Evolutionary conservation across 2,113 vertebrate species (phyloP).

Genomic region (Atherinomorus stipes): DNA sequence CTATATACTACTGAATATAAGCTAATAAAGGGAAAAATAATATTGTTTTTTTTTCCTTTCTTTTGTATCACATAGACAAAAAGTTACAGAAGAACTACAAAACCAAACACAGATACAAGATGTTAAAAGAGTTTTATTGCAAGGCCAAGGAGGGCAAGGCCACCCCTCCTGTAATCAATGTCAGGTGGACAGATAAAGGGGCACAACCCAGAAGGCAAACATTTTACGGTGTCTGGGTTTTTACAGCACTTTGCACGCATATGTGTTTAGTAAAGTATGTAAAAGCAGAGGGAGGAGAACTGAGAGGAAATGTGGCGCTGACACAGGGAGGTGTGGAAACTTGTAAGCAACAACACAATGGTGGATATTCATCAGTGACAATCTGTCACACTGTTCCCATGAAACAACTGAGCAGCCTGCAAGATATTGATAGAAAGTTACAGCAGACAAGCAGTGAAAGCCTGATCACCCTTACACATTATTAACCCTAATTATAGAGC

Average conservation of each 20-base stretch:
- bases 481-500: conserved; percentile 10
- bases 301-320: conserved; percentile 6
- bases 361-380: conserved; percentile 4
- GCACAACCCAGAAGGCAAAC: conserved; percentile 60
- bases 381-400: neutral
- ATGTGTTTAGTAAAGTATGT: conserved; percentile 15
- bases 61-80: neutral
- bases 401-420: conserved; percentile 5
- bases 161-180: neutral
- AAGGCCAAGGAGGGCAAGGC: neutral
- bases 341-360: conserved; percentile 9
- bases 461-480: conserved; percentile 7
- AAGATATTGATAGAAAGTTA: neutral
- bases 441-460: conserved; percentile 5
- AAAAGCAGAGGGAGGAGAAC: conserved; percentile 7
- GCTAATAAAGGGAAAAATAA: neutral
- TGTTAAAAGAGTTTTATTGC: neutral
- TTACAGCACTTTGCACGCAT: conserved; percentile 8
- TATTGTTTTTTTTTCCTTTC: neutral
- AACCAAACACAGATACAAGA: conserved; percentile 1
- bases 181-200: conserved; percentile 22
- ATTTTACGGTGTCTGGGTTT: conserved; percentile 14
- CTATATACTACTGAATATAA: conserved; percentile 17
- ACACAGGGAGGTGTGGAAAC: conserved; percentile 21
- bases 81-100: neutral